Conservation (phyloP, 2,797 vertebrate genomes). For the Sebastes diploproa region DNA sequence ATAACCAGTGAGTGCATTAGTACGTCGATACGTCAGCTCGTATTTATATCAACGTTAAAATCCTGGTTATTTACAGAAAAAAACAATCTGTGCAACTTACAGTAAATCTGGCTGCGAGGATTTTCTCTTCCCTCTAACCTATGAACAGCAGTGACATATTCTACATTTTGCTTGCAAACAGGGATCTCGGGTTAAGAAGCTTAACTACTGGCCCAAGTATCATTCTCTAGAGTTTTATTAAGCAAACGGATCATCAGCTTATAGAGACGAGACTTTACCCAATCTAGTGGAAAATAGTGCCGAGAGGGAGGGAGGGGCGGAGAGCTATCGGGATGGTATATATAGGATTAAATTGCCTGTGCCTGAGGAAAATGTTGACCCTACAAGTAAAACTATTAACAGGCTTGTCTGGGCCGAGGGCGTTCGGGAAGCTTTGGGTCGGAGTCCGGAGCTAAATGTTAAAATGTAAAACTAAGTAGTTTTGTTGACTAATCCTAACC, state of each 20-base stretch:
- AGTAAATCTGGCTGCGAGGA: neutral
- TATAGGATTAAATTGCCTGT: slow-evolving; percentile 25
- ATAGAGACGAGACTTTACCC: slow-evolving; percentile 47
- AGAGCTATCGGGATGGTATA: neutral
- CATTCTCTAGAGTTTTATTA: slow-evolving; percentile 63
- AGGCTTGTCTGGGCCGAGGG: no score
- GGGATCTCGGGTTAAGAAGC: slow-evolving; percentile 51
- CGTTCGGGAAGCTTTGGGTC: no score
- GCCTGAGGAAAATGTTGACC: slow-evolving; percentile 25
- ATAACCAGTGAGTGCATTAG: neutral
- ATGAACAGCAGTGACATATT: slow-evolving; percentile 10
- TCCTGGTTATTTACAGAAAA: neutral
- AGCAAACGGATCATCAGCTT: slow-evolving; percentile 68
- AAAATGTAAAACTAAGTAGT: no score
- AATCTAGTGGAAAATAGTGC: slow-evolving; percentile 47
- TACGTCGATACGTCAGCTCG: neutral
- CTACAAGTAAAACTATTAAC: neutral
- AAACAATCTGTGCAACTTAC: neutral
- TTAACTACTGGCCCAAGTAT: slow-evolving; percentile 56
- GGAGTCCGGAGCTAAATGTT: no score
- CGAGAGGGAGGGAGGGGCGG: neutral
- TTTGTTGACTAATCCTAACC: no score
- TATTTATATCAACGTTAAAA: neutral
- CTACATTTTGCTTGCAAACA: slow-evolving; percentile 40
- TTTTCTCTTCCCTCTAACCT: neutral